Base-by-base conservation (phyloP, 2,888 invertebrate genomes). In the Sphaerophoria taeniata region DNA sequence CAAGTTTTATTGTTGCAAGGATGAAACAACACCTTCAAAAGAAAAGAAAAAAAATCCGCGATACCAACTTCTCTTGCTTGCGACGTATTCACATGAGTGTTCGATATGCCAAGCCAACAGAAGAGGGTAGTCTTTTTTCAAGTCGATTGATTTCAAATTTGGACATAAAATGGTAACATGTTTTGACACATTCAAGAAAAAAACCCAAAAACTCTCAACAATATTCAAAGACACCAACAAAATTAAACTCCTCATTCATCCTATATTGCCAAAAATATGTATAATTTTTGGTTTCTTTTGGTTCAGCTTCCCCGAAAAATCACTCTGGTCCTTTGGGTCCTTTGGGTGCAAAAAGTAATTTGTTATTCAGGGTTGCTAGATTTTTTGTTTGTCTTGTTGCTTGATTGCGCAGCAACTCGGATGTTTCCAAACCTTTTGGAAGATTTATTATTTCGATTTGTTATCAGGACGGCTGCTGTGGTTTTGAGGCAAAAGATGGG, bases 301-400 rank as follows among this genome's bases (percentile, higher is more conserved):
- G n/a, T 47, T 63, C 11, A 33, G 63, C 47, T 47, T 31, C 47
- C 47, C 47, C 45, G 47, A 63, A 24, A 24, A 24, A 24, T 24
- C 24, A 33, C 33, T 63, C 47, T 63, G 11, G 45, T 34, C 60
- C 36, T 33, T 14, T 65, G 77, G 77, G 14, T 65, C 39, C n/a
- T n/a, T n/a, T n/a, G n/a, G n/a, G n/a, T n/a, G 45, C 1, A 71
- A 67, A 70, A 63, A 63, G 76, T 61, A 82, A 82, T 82, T 82
- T 69, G 67, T 72, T 81, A 81, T 77, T 76, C 81, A 72, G 60
- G 60, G 60, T 71, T 45, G 53, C 43, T 24, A 24, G 24, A 24
- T 24, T 24, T 24, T 24, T 24, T 47, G 55, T 73, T 67, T 53
- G 45, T 39, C 49, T 71, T 6, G 36, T 51, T 43, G 65, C 4